phyloP scores from a whole-genome alignment of 92 coral and sea anemone species.

The Metridium senile region DNA sequence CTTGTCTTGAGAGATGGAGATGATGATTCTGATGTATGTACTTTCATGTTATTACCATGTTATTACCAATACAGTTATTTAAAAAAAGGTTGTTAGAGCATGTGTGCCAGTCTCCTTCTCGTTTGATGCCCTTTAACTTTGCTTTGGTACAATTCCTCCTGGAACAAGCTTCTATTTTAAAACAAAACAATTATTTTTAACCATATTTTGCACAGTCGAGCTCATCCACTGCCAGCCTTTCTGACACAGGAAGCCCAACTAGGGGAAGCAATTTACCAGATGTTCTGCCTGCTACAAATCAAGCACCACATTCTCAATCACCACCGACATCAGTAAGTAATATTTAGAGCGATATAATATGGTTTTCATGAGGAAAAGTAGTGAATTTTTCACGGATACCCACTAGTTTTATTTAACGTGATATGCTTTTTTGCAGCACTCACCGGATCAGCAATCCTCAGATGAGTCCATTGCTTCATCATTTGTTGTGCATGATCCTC shows the following conservation, averaged over 20 bases:
- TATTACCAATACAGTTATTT: too few species aligned
- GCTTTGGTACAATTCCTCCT: too few species aligned
- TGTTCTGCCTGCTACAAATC: conserved; percentile 79
- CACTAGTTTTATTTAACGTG: background rate
- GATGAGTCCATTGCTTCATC: conserved; percentile 98
- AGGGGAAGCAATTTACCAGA: conserved; percentile 90
- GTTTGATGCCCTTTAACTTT: too few species aligned
- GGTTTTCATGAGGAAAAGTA: background rate
- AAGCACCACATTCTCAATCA: conserved; percentile 24
- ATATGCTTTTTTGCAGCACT: conserved; percentile 24
- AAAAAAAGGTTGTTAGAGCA: too few species aligned
- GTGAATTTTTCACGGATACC: background rate
- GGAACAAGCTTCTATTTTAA: too few species aligned
- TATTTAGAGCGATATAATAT: background rate
- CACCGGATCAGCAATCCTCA: conserved; percentile 75
- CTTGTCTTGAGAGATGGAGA: conserved; percentile 83
- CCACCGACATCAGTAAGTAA: conserved; percentile 24
- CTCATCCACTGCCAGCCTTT: conserved; percentile 94
- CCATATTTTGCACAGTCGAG: conserved; percentile 76
- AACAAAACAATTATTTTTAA: too few species aligned
- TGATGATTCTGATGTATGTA: conserved; percentile 75
- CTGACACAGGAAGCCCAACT: conserved; percentile 73
- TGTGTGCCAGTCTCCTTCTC: too few species aligned
- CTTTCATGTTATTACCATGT: too few species aligned
- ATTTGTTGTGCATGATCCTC: conserved; percentile 73